Conservation (phyloP, 2,113 vertebrate genomes). For the Rhabdomys dilectus region DNA sequence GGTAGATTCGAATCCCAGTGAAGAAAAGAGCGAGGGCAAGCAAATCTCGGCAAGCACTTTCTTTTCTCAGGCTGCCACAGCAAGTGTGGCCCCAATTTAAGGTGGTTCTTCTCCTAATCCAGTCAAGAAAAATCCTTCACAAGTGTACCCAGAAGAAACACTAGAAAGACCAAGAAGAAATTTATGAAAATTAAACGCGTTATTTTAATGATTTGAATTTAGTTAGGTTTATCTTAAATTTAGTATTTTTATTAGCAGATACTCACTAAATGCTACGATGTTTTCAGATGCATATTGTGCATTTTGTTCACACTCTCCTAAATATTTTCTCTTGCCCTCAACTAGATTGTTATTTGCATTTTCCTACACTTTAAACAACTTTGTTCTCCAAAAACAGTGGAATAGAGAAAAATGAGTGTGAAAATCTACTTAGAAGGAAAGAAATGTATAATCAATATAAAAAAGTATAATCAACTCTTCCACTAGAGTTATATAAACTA, state of each 20-base stretch:
- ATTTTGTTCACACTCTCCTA: background rate
- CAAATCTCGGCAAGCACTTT: background rate
- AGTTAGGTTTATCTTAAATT: background rate
- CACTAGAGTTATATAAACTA: background rate
- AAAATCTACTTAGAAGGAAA: background rate
- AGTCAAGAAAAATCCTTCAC: background rate
- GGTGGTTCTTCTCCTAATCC: background rate
- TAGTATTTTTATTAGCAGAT: background rate
- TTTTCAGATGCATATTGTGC: background rate
- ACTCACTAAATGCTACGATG: too few species aligned
- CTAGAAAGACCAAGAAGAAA: background rate
- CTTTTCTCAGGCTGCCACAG: background rate
- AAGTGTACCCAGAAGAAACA: background rate
- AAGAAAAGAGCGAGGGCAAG: background rate
- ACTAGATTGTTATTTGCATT: background rate
- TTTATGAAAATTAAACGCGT: background rate
- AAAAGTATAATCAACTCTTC: constrained; percentile 51
- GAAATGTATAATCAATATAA: background rate
- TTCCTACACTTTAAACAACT: background rate
- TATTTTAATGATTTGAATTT: background rate
- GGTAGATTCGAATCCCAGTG: background rate
- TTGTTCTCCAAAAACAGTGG: background rate
- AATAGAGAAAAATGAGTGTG: background rate
- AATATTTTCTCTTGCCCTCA: background rate
- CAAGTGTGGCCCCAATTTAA: background rate